A percentile compares a stretch with the other conserved stretches of the same genome.
Evolutionary conservation across 1,140 invertebrate genomes (phyloP).

Genomic region (Matsumurasca onukii): DNA sequence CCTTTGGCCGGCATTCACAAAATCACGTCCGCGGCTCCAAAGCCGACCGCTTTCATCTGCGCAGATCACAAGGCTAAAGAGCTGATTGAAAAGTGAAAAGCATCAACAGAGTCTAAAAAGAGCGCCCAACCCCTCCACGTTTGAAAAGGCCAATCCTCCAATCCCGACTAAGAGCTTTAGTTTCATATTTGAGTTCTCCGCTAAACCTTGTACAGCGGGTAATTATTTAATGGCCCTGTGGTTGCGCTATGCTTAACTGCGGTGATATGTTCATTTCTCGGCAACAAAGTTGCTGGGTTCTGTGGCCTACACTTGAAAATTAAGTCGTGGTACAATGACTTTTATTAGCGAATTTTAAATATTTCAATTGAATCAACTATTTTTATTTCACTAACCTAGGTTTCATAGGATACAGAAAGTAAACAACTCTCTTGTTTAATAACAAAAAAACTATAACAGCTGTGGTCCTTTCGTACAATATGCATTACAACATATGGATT

Average conservation of each 20-base stretch:
- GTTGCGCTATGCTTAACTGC: neutral
- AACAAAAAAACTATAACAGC: no score
- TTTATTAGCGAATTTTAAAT: neutral
- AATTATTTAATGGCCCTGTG: neutral
- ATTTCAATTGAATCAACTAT: neutral
- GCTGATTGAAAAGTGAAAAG: conserved; percentile 26
- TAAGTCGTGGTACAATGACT: neutral
- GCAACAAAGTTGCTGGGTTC: neutral
- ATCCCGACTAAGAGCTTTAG: conserved; percentile 20
- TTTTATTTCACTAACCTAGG: no score
- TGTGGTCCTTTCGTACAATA: no score
- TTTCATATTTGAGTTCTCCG: conserved; percentile 24
- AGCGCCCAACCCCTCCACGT: neutral
- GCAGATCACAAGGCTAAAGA: conserved; percentile 11
- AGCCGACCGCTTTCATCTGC: neutral
- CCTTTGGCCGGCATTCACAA: conserved; percentile 12
- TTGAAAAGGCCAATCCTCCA: conserved; percentile 13
- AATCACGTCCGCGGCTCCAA: conserved; percentile 11
- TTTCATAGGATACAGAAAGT: no score
- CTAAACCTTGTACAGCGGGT: neutral
- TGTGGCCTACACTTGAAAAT: neutral
- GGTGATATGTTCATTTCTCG: no score
- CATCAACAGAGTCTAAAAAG: conserved; percentile 7
- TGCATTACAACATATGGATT: no score
- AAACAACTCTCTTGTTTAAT: no score